These are phyloP conservation scores for Telmatochromis sp. DNA, from an alignment of 2,113 vertebrate genomes.

Conservation along the genomic window DNA sequence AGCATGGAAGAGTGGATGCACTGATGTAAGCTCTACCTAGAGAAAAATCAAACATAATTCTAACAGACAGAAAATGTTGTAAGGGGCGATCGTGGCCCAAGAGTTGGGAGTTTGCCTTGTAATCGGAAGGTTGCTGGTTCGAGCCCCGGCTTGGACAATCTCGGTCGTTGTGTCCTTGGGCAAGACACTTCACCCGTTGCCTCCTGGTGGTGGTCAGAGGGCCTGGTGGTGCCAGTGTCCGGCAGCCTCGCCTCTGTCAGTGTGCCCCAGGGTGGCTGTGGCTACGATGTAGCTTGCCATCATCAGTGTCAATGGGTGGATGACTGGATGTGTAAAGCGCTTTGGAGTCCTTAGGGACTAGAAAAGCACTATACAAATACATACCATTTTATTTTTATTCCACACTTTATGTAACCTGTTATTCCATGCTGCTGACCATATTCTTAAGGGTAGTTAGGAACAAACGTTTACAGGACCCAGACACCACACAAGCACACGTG, in stretches of 20 bases:
- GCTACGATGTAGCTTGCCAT: background rate
- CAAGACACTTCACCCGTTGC: background rate
- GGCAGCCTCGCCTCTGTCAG: background rate
- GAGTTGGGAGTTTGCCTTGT: background rate
- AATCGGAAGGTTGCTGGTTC: background rate
- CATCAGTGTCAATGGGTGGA: background rate
- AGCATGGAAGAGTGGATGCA: background rate
- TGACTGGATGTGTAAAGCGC: background rate
- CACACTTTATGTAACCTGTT: background rate
- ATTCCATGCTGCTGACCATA: background rate
- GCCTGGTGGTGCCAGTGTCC: rapidly evolving
- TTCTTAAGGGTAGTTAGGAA: background rate
- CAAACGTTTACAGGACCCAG: background rate
- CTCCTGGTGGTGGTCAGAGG: background rate
- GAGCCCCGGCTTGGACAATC: background rate
- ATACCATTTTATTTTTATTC: background rate
- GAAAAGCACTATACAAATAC: background rate
- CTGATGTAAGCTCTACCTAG: background rate
- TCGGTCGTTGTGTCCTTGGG: background rate
- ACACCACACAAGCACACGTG: background rate
- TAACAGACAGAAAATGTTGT: background rate
- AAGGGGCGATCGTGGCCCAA: background rate
- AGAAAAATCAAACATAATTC: background rate
- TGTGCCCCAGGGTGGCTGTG: background rate
- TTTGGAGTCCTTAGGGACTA: background rate